These are phyloP conservation scores for Chelonoidis abingdonii DNA, from an alignment of 2,113 vertebrate species.

Conservation along the genomic window DNA sequence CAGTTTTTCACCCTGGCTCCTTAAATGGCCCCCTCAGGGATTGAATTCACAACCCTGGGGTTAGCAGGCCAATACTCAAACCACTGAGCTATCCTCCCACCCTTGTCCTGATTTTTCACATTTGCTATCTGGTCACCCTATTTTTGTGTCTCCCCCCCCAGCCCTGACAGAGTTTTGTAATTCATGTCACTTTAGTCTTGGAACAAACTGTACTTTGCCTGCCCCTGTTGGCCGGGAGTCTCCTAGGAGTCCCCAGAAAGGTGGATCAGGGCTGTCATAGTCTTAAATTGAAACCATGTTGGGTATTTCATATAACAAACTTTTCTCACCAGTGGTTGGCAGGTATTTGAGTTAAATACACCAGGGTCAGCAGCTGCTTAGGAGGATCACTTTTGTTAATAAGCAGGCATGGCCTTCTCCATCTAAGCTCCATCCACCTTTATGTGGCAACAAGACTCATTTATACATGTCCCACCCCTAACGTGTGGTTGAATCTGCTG, in stretches of 20 bases:
- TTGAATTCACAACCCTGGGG: too few relatives aligned
- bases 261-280: not conserved
- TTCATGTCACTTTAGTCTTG: not conserved
- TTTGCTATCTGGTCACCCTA: too few relatives aligned
- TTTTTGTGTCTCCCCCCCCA: rapidly evolving
- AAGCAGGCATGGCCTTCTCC: not conserved
- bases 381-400: not conserved
- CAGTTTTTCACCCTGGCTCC: too few relatives aligned
- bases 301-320: not conserved
- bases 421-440: not conserved
- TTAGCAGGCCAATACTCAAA: too few relatives aligned
- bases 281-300: not conserved
- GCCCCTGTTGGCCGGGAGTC: not conserved
- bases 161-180: not conserved
- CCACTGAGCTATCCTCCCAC: too few relatives aligned
- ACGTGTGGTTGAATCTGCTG: not conserved
- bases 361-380: not conserved
- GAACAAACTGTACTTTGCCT: not conserved
- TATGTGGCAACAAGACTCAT: not conserved
- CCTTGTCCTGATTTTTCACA: too few relatives aligned
- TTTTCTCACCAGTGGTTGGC: not conserved
- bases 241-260: not conserved
- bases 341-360: not conserved
- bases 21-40: too few relatives aligned
- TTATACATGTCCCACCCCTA: not conserved